Evolutionary conservation across 2,888 invertebrate genomes (phyloP), one percentile per base, ranked within the genome.

Genomic region (Eupithecia centaureata): DNA sequence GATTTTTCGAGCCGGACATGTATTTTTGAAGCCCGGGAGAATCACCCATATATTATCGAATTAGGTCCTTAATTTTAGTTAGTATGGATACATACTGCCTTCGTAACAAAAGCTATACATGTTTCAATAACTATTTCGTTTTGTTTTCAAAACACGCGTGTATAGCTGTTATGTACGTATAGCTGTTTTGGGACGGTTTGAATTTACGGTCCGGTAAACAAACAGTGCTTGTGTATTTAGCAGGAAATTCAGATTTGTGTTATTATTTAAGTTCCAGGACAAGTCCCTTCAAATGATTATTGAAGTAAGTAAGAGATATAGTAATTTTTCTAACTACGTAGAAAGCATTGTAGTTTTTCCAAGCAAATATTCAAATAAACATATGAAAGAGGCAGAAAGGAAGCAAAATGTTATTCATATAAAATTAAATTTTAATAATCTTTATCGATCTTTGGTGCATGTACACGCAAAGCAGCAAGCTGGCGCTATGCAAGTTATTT

Each of bases 191-290:
- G 8, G 28, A 28, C 28, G 54, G 54, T 54, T 54, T 28, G 28
- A 28, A 30, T 18, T 2, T 27, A 56, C 56, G 27, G 10, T 12
- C 56, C 1, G 56, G 30, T 56, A 56, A 30, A 56, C 56, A 56
- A 56, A 18, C 30, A 8, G 30, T 10, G 56, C n/a, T 28, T 56
- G 30, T 56, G 56, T 56, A 56, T 56, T 56, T 30, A 56, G 18
- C 27, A 30, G n/a, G n/a, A 56, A 28, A 30, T 52, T 56, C 56
- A 10, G 56, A 52, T 27, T 52, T 13, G 2, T 5, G 27, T 4
- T 52, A 27, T 52, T 15, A 27, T 25, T 52, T 5, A 52, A 52
- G 27, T 27, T 27, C 27, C 27, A 27, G 15, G 27, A 27, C 27
- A 7, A 27, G 7, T 27, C 7, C 25, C 15, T 15, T 27, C 15